These are phyloP conservation scores for Daubentonia madagascariensis DNA, from an alignment of 2,113 vertebrate species.

Conservation along the genomic window DNA sequence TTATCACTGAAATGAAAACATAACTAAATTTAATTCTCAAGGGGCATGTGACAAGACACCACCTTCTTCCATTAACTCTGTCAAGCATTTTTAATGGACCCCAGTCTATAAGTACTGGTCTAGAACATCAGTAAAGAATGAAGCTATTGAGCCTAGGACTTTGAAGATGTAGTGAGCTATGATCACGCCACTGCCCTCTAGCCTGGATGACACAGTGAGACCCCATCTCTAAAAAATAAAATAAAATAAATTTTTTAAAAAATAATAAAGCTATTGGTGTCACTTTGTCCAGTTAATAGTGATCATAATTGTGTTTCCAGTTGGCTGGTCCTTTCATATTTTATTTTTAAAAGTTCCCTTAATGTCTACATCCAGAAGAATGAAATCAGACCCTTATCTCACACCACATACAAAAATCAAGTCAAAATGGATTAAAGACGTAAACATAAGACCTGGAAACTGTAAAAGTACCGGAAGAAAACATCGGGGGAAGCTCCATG, in stretches of 20 bases:
- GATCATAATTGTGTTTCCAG: background rate
- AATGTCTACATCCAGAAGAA: background rate
- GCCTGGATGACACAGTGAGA: no score
- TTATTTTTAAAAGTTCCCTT: background rate
- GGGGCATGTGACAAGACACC: background rate
- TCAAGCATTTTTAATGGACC: background rate
- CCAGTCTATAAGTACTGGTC: background rate
- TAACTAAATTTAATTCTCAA: background rate
- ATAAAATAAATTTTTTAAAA: no score
- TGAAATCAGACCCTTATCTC: background rate
- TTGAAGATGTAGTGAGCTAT: no score
- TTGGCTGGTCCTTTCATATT: background rate
- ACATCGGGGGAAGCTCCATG: background rate
- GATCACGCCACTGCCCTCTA: no score
- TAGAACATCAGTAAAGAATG: background rate
- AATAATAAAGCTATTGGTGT: background rate
- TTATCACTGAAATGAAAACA: background rate
- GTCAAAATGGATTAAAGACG: background rate
- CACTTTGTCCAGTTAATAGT: background rate
- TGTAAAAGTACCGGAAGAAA: background rate
- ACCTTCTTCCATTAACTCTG: background rate
- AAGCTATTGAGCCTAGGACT: background rate
- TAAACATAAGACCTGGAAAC: background rate
- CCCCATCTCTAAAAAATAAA: no score
- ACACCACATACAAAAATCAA: background rate